Base-by-base conservation (phyloP, 2,113 vertebrate species). In the Bagarius yarrelli region DNA sequence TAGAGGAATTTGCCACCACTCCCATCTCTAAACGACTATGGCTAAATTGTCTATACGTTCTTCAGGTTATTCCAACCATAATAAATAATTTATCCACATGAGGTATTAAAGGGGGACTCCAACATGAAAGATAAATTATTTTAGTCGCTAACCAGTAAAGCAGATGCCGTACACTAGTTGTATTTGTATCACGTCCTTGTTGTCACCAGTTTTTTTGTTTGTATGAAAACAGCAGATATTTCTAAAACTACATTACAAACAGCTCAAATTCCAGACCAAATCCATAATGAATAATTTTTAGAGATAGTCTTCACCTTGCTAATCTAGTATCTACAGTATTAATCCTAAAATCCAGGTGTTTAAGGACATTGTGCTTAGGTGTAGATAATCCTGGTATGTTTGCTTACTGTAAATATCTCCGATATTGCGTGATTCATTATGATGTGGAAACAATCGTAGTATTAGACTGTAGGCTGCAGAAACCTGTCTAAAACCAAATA, bases 381-480 rank as follows among this genome's bases (percentile, higher is more conserved):
- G 15, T 18, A 71, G 14, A 50, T 71, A 50, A 50, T 52, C 0
- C 15, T 71, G 67, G 25, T n/a, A 11, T 30, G 69, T 71, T 30
- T 53, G 25, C 47, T 71, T 50, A 27, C 15, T 50, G 25, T 9
- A 30, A n/a, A 15, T 55, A 34, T 55, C 36, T 27, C 57, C 0
- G 11, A 9, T 59, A 52, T 14, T 12, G 72, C 52, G 19, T 8
- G 27, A 78, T 53, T 66, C 50, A 74, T 55, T 8, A 50, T 12
- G 74, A 69, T 27, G 57, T 69, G 25, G 16, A 55, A 19, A 34
- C 55, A 27, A 8, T 32, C 1, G 44, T 27, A 12, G 75, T 73
- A 2, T 79, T 66, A 36, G 34, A 57, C 78, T 11, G 76, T 64
- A 70, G 47, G 11, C 57, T 80, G 23, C 64, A 50, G 59, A 36